Base-by-base conservation (phyloP, 2,888 invertebrate genomes). In the Eupithecia subfuscata region DNA sequence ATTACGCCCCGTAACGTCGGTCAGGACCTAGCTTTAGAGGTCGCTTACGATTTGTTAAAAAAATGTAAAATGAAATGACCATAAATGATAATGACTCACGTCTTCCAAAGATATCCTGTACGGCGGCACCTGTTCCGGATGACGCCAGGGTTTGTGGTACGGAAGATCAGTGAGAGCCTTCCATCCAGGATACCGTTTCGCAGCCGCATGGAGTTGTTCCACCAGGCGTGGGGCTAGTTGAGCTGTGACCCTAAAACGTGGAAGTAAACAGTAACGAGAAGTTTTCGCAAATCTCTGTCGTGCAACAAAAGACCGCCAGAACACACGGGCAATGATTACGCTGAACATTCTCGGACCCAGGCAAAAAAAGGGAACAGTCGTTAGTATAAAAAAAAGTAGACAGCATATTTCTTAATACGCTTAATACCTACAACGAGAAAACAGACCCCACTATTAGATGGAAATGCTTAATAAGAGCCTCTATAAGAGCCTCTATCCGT, bases 151-250 rank as follows among this genome's bases (percentile, higher is more conserved):
- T 88, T 98, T 98, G 86, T 96, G 96, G 86, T 96, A 95, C 0
- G 98, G 97, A 84, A 96, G 95, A 86, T 97, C 95, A 45, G 96
- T 96, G 77, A 94, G 86, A n/a, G 93, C 92, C 91, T 98, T 98
- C 98, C 98, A 98, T 18, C 93, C 95, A 14, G 96, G 95, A 90
- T 99, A 99, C 40, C 96, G 96, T n/a, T 96, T 93, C 16, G 97
- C 97, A 0, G 98, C 98, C 82, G 97, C 97, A 81, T 97, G 96
- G 76, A 98, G 92, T 86, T 97, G 97, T 85, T 97, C 97, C 2
- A 98, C 97, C 86, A 98, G 96, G 89, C 97, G 97, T 1, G 98
- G 98, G 0, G 98, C 98, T 84, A 98, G 95, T 85, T 97, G 97
- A 80, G 98, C 97, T 48, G 98, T 98, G 16, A 97, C 95, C 82